Conservation (phyloP, 2,888 invertebrate genomes). For the Acrobasis repandana region DNA sequence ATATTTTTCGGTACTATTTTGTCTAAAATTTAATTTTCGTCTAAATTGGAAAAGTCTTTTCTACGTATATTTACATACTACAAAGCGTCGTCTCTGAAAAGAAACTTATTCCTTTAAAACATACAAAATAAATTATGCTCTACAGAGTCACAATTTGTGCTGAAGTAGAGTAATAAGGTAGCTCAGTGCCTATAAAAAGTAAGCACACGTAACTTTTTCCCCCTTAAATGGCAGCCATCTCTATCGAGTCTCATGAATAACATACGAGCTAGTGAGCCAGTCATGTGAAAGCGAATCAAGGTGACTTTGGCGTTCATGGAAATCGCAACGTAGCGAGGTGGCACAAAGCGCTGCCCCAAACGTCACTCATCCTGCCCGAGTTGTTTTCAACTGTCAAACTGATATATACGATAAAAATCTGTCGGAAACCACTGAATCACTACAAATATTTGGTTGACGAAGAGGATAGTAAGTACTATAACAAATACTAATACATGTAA, state of each 20-base stretch:
- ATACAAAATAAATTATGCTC: constrained; percentile 2
- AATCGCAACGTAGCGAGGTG: constrained; percentile 10
- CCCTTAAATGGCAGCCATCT: constrained; percentile 18
- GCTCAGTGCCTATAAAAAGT: constrained; percentile 20
- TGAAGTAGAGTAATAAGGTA: constrained; percentile 17
- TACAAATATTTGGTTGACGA: neutral
- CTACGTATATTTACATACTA: neutral
- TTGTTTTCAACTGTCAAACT: constrained; percentile 15
- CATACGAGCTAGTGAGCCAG: constrained; percentile 20
- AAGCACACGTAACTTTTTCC: constrained; percentile 22
- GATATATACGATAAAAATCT: neutral
- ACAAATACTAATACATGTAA: neutral
- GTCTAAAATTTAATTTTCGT: neutral
- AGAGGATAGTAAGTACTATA: too few species aligned
- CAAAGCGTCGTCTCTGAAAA: neutral
- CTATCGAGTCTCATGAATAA: constrained; percentile 24
- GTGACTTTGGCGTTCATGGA: constrained; percentile 21
- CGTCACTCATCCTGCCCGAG: constrained; percentile 7
- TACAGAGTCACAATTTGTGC: neutral
- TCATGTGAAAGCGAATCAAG: constrained; percentile 21
- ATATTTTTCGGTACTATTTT: constrained; percentile 3
- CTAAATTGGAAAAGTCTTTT: neutral
- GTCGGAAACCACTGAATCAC: neutral
- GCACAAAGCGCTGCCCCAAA: constrained; percentile 10
- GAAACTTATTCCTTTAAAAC: constrained; percentile 1